A percentile compares a stretch with the other conserved stretches of the same genome.
These are phyloP conservation scores for Tragelaphus eurycerus DNA, from an alignment of 2,797 vertebrate species.

Conservation along the genomic window DNA sequence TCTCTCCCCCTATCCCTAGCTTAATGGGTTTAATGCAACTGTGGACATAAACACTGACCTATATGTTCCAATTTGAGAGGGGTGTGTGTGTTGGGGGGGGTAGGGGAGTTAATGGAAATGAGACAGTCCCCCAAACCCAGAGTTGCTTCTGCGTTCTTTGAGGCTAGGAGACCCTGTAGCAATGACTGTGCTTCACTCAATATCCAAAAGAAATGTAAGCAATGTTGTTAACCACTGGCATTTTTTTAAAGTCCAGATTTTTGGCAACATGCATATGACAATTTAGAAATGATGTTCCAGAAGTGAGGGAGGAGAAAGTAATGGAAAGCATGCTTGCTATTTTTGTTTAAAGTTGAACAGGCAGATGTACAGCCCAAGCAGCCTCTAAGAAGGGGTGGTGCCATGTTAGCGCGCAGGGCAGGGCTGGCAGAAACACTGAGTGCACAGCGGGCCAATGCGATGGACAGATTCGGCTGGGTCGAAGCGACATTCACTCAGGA, in stretches of 20 bases:
- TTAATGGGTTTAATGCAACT: conserved; percentile 72
- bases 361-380: background rate
- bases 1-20: background rate
- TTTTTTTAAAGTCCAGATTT: background rate
- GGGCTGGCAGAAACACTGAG: background rate
- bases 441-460: background rate
- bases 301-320: background rate
- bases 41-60: conserved; percentile 40
- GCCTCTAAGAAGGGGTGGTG: background rate
- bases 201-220: background rate
- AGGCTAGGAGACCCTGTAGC: background rate
- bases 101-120: background rate
- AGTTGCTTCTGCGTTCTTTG: background rate
- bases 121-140: background rate
- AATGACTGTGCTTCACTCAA: background rate
- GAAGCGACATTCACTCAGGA: background rate
- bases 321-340: background rate
- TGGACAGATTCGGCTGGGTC: background rate
- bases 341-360: background rate
- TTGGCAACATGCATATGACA: background rate
- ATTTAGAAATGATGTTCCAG: background rate
- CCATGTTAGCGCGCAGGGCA: background rate
- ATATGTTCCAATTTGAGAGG: background rate
- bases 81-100: background rate
- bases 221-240: background rate